A percentile compares a stretch with the other conserved stretches of the same genome.
phyloP scores from a whole-genome alignment of 2,888 invertebrate species.

The Euphydryas editha region DNA sequence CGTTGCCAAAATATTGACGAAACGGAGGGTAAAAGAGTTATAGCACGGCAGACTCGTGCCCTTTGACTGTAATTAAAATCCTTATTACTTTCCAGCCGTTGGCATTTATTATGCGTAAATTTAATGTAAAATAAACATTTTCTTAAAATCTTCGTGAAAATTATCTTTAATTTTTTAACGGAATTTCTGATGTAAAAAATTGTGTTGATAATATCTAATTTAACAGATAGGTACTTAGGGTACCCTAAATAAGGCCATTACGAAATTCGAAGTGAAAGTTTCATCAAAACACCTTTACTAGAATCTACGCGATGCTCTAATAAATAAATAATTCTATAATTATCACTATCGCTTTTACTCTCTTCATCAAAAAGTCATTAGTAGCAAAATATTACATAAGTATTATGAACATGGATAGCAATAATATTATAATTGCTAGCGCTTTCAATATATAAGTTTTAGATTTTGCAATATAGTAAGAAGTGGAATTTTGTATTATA shows the following conservation, averaged over 20 bases:
- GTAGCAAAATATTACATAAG: too few species aligned
- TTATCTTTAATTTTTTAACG: not conserved
- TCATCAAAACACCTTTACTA: constrained; percentile 20
- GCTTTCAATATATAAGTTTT: not conserved
- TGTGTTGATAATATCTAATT: not conserved
- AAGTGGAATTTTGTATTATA: not conserved
- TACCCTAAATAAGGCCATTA: constrained; percentile 4
- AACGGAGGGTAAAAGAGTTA: constrained; percentile 4
- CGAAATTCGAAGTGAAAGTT: constrained; percentile 24
- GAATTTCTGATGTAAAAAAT: not conserved
- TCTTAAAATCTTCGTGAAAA: not conserved
- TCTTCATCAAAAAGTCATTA: not conserved
- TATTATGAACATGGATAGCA: too few species aligned
- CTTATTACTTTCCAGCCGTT: constrained; percentile 3
- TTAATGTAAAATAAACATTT: not conserved
- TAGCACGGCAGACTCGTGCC: constrained; percentile 1
- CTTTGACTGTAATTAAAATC: constrained; percentile 3
- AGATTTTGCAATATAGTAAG: not conserved
- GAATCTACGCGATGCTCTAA: constrained; percentile 24
- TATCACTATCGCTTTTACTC: not conserved
- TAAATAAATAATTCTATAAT: constrained; percentile 16
- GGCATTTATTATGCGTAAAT: constrained; percentile 1
- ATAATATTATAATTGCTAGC: not conserved
- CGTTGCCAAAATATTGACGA: not conserved
- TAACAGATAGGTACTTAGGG: constrained; percentile 2